Percentiles rank a stretch among this genome's conserved stretches.
Evolutionary conservation across 2,888 invertebrate genomes (phyloP).

Genomic region (Mystacides longicornis): DNA sequence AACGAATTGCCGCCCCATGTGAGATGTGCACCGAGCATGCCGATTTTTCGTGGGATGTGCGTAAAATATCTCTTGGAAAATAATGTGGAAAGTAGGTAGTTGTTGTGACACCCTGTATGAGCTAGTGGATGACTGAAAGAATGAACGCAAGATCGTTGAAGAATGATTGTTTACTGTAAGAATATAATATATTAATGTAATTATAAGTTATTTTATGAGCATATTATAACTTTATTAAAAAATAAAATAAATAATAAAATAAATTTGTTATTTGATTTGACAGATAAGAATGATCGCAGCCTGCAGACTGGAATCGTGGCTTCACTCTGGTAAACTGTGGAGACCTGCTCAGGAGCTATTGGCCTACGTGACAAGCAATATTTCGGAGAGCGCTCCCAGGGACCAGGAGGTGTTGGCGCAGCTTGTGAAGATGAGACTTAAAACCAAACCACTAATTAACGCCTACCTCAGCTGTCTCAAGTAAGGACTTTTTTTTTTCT

Average conservation of each 20-base stretch:
- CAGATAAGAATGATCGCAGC: conserved; percentile 70
- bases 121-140: no score
- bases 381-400: conserved; percentile 54
- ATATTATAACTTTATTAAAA: no score
- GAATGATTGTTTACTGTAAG: no score
- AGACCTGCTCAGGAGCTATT: conserved; percentile 87
- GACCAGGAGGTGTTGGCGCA: conserved; percentile 75
- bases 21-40: no score
- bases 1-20: no score
- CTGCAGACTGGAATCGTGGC: conserved; percentile 83
- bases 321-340: conserved; percentile 92
- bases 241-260: background rate
- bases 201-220: no score
- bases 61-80: no score
- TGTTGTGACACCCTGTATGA: no score
- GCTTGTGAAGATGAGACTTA: conserved; percentile 82
- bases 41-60: no score
- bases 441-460: conserved; percentile 87
- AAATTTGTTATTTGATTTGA: conserved; percentile 14
- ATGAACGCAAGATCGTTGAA: no score
- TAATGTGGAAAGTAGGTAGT: no score
- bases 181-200: no score
- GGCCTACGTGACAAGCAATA: conserved; percentile 86
- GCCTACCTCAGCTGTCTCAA: conserved; percentile 79
- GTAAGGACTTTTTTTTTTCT: conserved; percentile 32